phyloP scores from a whole-genome alignment of 2,888 invertebrate genomes.

The Dicycla oo region DNA sequence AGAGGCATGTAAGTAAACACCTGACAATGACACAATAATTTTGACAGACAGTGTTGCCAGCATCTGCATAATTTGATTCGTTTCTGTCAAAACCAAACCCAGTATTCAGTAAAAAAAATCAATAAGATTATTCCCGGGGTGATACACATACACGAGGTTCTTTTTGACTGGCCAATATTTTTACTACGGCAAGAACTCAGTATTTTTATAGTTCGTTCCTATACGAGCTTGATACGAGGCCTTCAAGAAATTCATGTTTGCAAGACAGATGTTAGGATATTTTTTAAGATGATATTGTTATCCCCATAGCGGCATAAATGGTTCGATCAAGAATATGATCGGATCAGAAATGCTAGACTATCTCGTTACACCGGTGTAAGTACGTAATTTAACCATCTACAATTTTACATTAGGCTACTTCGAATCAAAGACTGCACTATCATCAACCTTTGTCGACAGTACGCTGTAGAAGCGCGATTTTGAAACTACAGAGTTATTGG shows the following conservation, averaged over 20 bases:
- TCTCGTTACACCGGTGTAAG: neutral
- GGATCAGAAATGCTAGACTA: neutral
- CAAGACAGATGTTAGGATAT: neutral
- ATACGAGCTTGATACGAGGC: neutral
- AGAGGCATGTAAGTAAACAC: constrained; percentile 80
- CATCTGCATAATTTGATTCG: constrained; percentile 8
- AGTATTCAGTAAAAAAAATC: constrained; percentile 28
- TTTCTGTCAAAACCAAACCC: constrained; percentile 34
- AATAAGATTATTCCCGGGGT: constrained; percentile 17
- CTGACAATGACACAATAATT: constrained; percentile 78
- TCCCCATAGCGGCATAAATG: neutral
- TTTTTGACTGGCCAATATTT: constrained; percentile 23
- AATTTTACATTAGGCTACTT: neutral
- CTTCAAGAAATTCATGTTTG: neutral
- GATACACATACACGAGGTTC: neutral
- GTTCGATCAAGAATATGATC: neutral
- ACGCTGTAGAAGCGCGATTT: neutral
- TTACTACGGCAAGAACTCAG: neutral
- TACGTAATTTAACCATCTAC: neutral
- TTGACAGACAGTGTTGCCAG: constrained; percentile 63
- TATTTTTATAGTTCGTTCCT: neutral
- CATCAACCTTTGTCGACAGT: neutral
- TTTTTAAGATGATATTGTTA: neutral
- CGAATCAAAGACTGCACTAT: neutral
- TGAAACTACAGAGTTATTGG: too few species aligned